Evolutionary conservation across 2,888 invertebrate genomes (phyloP), one percentile per base, ranked within the genome.

Genomic region (Drosophila barbarae): DNA sequence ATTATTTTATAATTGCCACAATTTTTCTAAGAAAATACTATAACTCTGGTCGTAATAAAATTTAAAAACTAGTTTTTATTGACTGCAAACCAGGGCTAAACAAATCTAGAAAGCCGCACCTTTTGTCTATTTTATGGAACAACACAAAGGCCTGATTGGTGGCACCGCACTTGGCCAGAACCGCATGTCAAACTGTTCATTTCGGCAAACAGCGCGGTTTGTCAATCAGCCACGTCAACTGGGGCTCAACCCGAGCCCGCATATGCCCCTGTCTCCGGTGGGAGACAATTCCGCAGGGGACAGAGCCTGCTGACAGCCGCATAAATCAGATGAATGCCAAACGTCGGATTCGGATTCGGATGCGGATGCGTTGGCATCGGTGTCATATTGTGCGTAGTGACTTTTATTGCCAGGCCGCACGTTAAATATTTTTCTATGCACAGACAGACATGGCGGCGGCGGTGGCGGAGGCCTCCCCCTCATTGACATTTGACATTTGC

Each of bases 121-220:
- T 44, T 51, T 56, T 51, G 30, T 28, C 38, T 10, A 2, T 38
- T 30, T 26, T 12, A 30, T 5, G n/a, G 30, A 39, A 58, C 30
- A 42, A 36, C n/a, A 15, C 39, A 30, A 13, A 26, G 52, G 21
- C 32, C 36, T 61, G 61, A 51, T 61, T 44, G 42, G 32, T 26
- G 10, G 30, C 23, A n/a, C 30, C 13, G 12, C 15, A 15, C 30
- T 6, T 15, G 13, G 28, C 26, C 38, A 9, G 35, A 49, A 41
- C 59, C 52, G 49, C 77, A 72, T 61, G 76, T 72, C 80, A 77
- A 80, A 71, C 74, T 74, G 80, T 83, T 77, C 80, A 77, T 83
- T 79, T 83, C 50, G 69, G 74, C 83, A 77, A 82, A 80, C 74
- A 77, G 67, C 74, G 70, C 77, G 77, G 80, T 72, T 80, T 83